Evolutionary conservation across 1,140 invertebrate genomes (phyloP).

Genomic region (Protaetia brevitarsis): DNA sequence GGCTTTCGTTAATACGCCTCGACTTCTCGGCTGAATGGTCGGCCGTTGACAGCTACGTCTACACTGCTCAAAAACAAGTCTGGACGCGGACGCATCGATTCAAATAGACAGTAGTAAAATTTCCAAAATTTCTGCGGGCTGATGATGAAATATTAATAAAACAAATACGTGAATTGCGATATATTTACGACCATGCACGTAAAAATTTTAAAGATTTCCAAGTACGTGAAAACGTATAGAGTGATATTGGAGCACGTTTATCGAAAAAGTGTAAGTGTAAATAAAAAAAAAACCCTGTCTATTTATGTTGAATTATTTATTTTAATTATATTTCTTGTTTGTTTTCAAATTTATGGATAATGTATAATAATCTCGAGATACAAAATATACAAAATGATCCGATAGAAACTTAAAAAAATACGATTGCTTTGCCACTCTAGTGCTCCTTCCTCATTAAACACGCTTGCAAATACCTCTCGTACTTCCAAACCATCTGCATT

Average conservation of each 20-base stretch:
- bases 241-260: not conserved
- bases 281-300: not conserved
- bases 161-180: constrained; percentile 14
- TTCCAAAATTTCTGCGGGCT: not conserved
- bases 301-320: not conserved
- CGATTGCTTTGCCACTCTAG: not conserved
- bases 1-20: too few species aligned
- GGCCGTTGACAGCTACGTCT: too few species aligned
- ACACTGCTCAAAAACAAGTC: too few species aligned
- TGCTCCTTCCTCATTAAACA: not conserved
- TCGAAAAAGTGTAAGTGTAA: too few species aligned
- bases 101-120: not conserved
- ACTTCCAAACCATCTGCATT: not conserved
- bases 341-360: too few species aligned
- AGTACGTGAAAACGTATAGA: constrained; percentile 15
- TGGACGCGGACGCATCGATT: not conserved
- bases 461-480: not conserved
- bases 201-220: constrained; percentile 20
- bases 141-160: constrained; percentile 15
- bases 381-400: not conserved
- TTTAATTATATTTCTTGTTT: too few species aligned
- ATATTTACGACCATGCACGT: constrained; percentile 2
- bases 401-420: not conserved
- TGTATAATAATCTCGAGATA: too few species aligned
- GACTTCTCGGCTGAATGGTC: too few species aligned